These are phyloP conservation scores for Agriopis aurantiaria DNA, from an alignment of 2,888 invertebrate genomes.

Conservation along the genomic window DNA sequence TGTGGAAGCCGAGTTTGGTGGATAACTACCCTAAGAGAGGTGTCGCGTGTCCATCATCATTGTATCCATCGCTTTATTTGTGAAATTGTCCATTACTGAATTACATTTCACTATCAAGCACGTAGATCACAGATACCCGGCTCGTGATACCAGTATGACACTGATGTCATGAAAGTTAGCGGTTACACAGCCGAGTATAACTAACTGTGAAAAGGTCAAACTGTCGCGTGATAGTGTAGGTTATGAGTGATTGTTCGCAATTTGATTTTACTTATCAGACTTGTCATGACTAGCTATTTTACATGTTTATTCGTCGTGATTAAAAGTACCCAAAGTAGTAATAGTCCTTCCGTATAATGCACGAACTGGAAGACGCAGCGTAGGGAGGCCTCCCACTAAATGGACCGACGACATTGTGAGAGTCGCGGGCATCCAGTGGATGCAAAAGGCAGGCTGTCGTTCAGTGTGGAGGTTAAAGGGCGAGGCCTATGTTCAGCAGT, in stretches of 20 bases:
- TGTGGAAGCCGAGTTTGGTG: too few relatives aligned
- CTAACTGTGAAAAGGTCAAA: conserved; percentile 42
- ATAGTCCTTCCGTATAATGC: too few relatives aligned
- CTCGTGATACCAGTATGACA: conserved; percentile 39
- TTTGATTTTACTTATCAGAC: background rate
- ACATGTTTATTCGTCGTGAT: too few relatives aligned
- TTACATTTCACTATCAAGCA: conserved; percentile 63
- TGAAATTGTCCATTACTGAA: conserved; percentile 65
- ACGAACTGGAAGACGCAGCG: too few relatives aligned
- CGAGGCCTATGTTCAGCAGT: too few relatives aligned
- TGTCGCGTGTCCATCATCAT: conserved; percentile 68
- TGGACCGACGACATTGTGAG: too few relatives aligned
- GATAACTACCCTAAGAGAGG: conserved; percentile 8
- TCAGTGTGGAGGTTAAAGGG: too few relatives aligned
- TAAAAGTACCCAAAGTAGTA: too few relatives aligned
- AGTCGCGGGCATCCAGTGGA: too few relatives aligned
- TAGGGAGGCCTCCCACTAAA: too few relatives aligned
- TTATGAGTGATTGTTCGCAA: background rate
- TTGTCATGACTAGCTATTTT: too few relatives aligned
- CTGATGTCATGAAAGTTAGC: conserved; percentile 49
- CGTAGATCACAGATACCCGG: conserved; percentile 59
- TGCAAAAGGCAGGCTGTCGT: too few relatives aligned
- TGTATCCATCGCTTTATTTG: conserved; percentile 56
- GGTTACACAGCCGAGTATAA: conserved; percentile 42
- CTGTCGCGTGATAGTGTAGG: conserved; percentile 3